Evolutionary conservation across 2,113 vertebrate species (phyloP).

Genomic region (Danionella cerebrum): DNA sequence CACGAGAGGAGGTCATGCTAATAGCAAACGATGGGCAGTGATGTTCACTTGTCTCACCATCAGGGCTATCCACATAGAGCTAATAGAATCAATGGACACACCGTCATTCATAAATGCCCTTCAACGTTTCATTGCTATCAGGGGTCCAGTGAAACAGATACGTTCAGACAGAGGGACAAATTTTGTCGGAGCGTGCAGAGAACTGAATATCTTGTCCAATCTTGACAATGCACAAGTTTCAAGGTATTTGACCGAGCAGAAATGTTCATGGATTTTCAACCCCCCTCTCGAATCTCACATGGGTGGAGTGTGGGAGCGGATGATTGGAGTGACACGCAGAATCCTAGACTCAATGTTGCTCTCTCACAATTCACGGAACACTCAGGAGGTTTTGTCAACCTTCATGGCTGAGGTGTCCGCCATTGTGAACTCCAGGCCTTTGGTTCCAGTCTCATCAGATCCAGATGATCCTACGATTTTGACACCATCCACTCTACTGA

Average conservation of each 20-base stretch:
- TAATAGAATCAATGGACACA: neutral
- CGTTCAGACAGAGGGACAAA: neutral
- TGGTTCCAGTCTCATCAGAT: neutral
- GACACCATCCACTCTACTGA: constrained; percentile 13
- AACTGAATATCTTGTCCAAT: neutral
- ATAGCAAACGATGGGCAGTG: constrained; percentile 13
- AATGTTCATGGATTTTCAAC: neutral
- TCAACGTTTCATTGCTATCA: neutral
- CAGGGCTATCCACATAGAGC: constrained; percentile 16
- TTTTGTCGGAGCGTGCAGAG: neutral
- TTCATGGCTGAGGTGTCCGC: constrained; percentile 14
- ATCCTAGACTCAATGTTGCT: constrained; percentile 4
- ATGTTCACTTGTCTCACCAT: neutral
- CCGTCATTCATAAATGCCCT: neutral
- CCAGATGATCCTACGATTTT: neutral
- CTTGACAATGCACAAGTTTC: neutral
- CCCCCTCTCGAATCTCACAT: neutral
- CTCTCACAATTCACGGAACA: neutral
- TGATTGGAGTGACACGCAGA: neutral
- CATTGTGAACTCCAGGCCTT: constrained; percentile 11
- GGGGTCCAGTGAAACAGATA: neutral
- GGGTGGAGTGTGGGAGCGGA: constrained; percentile 7
- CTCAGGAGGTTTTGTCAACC: neutral
- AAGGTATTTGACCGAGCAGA: neutral
- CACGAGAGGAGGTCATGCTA: neutral